Percentiles rank a stretch among this genome's conserved stretches.
phyloP scores from a whole-genome alignment of 2,797 vertebrate species.

The Enteromius paludinosus region DNA sequence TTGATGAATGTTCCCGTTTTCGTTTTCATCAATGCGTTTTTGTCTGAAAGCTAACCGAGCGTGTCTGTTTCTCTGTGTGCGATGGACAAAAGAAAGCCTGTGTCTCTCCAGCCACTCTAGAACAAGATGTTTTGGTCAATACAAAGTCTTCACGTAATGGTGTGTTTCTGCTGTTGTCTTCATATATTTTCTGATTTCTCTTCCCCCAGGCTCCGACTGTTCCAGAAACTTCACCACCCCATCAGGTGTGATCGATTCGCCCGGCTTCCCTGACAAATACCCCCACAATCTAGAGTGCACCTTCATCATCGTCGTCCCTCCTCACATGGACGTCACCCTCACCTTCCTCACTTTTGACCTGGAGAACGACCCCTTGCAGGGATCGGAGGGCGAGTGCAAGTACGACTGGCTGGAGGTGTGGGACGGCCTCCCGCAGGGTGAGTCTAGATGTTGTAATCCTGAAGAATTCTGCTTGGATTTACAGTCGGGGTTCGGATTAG shows the following conservation, averaged over 20 bases:
- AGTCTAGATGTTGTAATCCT: conserved; percentile 76
- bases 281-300: conserved; percentile 95
- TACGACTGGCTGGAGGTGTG: conserved; percentile 99
- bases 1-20: conserved; percentile 58
- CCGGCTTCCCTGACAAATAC: conserved; percentile 97
- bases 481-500: conserved; percentile 73
- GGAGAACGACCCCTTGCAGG: conserved; percentile 93
- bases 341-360: conserved; percentile 95
- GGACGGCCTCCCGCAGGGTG: conserved; percentile 95
- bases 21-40: conserved; percentile 42
- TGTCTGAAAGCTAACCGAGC: conserved; percentile 41
- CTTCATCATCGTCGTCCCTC: conserved; percentile 92
- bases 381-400: conserved; percentile 94
- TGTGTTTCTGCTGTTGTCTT: conserved; percentile 46
- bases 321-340: conserved; percentile 92
- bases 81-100: not conserved
- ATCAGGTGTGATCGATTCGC: conserved; percentile 92
- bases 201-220: conserved; percentile 89
- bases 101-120: not conserved
- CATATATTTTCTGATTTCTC: conserved; percentile 29
- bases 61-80: conserved; percentile 31
- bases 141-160: not conserved
- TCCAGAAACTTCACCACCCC: conserved; percentile 93
- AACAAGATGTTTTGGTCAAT: conserved; percentile 29
- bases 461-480: conserved; percentile 28